Percentiles rank a stretch among this genome's conserved stretches.
Conservation (phyloP, 2,113 vertebrate genomes). For the Ictidomys tridecemlineatus region DNA sequence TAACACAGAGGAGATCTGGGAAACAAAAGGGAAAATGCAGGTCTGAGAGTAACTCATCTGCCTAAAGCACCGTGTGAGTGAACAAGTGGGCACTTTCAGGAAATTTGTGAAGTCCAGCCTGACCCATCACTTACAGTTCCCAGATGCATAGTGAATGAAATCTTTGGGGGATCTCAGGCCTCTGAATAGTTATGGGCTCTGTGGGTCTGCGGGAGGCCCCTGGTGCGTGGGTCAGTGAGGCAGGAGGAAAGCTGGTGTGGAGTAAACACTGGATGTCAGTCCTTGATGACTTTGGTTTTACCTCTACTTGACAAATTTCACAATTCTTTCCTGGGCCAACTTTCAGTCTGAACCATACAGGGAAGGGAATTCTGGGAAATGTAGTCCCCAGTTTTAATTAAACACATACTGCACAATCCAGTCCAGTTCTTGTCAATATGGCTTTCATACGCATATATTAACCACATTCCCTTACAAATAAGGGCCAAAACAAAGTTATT, state of each 20-base stretch:
- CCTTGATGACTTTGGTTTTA: background rate
- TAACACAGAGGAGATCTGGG: background rate
- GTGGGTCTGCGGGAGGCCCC: background rate
- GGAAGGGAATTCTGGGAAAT: background rate
- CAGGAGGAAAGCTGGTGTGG: background rate
- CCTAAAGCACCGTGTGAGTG: background rate
- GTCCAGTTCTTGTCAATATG: background rate
- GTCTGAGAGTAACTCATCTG: background rate
- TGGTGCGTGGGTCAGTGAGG: background rate
- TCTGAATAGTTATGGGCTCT: background rate
- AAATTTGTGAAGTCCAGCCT: background rate
- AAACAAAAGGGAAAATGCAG: background rate
- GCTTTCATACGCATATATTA: background rate
- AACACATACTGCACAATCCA: background rate
- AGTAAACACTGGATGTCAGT: too few species aligned
- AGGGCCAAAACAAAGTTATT: background rate
- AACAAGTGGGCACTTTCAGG: background rate
- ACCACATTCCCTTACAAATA: background rate
- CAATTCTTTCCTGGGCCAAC: background rate
- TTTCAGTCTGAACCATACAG: background rate
- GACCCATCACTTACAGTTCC: background rate
- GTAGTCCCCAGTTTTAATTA: background rate
- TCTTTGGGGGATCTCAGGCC: background rate
- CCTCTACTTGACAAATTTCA: background rate
- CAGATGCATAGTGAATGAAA: fast-evolving